Evolutionary conservation across 2,113 vertebrate species (phyloP), one percentile per base, ranked within the genome.

Genomic region (Callopanchax toddi): DNA sequence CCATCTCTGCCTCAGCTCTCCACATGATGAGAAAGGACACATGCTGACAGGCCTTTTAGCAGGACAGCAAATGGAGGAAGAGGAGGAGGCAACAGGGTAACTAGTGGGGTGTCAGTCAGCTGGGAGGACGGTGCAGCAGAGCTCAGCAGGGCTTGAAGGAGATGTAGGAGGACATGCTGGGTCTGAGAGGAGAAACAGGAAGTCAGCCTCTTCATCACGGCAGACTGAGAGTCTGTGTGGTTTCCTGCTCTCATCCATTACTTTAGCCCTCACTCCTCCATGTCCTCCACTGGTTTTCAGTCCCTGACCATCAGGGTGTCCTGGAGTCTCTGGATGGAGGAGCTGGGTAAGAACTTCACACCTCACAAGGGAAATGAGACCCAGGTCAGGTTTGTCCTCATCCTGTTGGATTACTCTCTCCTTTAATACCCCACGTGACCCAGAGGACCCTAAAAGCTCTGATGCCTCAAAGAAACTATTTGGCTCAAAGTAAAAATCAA

Each of bases 161-260:
- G 89, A 89, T 74, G 64, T 50, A 58, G 79, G 76, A 85, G 86
- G 79, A 83, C 78, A 56, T 54, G 67, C 80, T 60, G 70, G 75
- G 82, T 71, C 60, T 51, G 29, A 76, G 55, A 77, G 60, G 45
- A 76, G 76, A 43, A 58, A 63, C 45, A 62, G 21, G 59, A 72
- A 56, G 50, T 66, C 44, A 71, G 79, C 77, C 86, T 89, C 87
- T 92, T 90, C 81, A 91, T 92, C 92, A 92, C 81, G 68, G 79
- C 83, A 90, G 90, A 91, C 89, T 92, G 90, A 89, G 81, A 92
- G 90, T 90, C 92, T 81, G 49, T 58, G 69, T 16, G 34, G 60
- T 66, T 77, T 72, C 65, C 48, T 75, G 40, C 17, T 36, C 62
- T 79, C 78, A 82, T 86, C 81, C 79, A 77, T 84, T 60, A 67